phyloP scores from a whole-genome alignment of 2,113 vertebrate genomes.

The Okapia johnstoni region DNA sequence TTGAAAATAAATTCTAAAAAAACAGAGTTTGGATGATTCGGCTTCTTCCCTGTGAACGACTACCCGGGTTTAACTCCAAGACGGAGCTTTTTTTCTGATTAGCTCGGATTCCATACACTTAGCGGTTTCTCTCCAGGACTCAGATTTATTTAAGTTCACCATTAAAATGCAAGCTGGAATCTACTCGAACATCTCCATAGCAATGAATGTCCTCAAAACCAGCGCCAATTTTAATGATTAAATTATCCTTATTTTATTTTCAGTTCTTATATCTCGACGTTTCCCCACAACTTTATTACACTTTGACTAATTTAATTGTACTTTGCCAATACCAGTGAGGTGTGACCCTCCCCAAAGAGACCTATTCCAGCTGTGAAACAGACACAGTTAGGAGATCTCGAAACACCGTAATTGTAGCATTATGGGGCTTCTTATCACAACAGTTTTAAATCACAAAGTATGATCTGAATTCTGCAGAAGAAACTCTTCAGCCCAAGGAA shows the following conservation, averaged over 20 bases:
- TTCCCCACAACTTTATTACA: slow-evolving; percentile 55
- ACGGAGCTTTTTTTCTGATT: slow-evolving; percentile 57
- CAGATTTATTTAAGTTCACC: slow-evolving; percentile 74
- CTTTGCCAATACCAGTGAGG: slow-evolving; percentile 64
- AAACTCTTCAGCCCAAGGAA: neutral
- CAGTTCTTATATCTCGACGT: slow-evolving; percentile 66
- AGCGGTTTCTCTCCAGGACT: slow-evolving; percentile 59
- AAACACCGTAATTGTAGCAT: neutral
- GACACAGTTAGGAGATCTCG: slow-evolving; percentile 17
- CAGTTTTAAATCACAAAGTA: slow-evolving; percentile 58
- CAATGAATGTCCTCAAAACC: slow-evolving; percentile 70
- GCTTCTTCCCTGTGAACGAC: neutral
- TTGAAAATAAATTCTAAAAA: slow-evolving; percentile 51
- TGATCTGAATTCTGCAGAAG: slow-evolving; percentile 27
- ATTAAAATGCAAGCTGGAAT: slow-evolving; percentile 78
- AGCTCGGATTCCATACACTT: slow-evolving; percentile 61
- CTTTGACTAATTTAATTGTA: slow-evolving; percentile 63
- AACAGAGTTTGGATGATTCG: neutral
- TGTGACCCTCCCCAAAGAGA: slow-evolving; percentile 46
- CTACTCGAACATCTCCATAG: slow-evolving; percentile 77
- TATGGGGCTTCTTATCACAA: neutral
- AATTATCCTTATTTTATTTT: slow-evolving; percentile 76
- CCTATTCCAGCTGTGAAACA: slow-evolving; percentile 33
- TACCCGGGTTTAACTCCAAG: slow-evolving; percentile 46
- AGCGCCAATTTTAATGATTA: slow-evolving; percentile 76